These are phyloP conservation scores for Plagiodera versicolora DNA, from an alignment of 2,888 invertebrate species.

Conservation along the genomic window DNA sequence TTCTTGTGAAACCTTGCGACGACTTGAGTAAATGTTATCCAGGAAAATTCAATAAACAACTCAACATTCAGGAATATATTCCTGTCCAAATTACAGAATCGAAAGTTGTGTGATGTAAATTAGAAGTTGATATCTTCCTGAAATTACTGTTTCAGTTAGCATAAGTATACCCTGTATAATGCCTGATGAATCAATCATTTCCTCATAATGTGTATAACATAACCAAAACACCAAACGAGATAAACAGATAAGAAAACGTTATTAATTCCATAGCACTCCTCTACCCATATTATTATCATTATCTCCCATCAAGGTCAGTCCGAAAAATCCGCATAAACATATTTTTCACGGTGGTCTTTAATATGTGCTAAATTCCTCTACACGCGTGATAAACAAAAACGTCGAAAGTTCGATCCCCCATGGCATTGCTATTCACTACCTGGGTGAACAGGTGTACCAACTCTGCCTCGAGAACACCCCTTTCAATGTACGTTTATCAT, in stretches of 20 bases:
- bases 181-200: neutral
- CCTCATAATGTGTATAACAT: neutral
- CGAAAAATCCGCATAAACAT: slow-evolving; percentile 6
- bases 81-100: no score
- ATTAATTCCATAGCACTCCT: slow-evolving; percentile 29
- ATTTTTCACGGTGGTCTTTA: slow-evolving; percentile 16
- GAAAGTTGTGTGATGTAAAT: no score
- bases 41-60: no score
- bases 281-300: slow-evolving; percentile 45
- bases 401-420: slow-evolving; percentile 15
- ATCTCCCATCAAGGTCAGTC: slow-evolving; percentile 32
- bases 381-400: slow-evolving; percentile 13
- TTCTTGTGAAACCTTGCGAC: no score
- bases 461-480: slow-evolving; percentile 15
- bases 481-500: slow-evolving; percentile 24
- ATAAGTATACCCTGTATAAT: no score
- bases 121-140: no score
- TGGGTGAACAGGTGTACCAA: slow-evolving; percentile 23
- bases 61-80: no score
- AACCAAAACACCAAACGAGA: neutral
- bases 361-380: slow-evolving; percentile 11
- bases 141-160: no score
- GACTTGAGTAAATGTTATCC: no score
- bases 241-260: neutral
- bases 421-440: slow-evolving; percentile 15